Conservation (phyloP, 2,888 invertebrate genomes). For the Trissolcus japonicus region DNA sequence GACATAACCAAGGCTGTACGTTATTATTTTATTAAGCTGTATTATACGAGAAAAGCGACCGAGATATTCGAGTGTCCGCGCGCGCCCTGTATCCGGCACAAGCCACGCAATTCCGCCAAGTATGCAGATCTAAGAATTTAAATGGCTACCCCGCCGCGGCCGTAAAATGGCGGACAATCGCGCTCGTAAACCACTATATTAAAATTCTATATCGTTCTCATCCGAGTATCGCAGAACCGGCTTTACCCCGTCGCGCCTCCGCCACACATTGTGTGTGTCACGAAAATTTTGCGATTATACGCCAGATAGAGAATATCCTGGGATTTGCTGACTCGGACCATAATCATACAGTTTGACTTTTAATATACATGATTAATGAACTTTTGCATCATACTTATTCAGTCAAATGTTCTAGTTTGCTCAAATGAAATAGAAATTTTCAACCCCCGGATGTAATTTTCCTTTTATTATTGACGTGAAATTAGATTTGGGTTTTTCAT, state of each 20-base stretch:
- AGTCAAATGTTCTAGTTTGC: conserved; percentile 8
- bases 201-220: conserved; percentile 74
- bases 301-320: conserved; percentile 50
- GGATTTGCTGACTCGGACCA: conserved; percentile 39
- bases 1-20: conserved; percentile 59
- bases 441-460: too few species aligned
- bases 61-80: conserved; percentile 68
- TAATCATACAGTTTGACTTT: conserved; percentile 49
- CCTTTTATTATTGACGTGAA: too few species aligned
- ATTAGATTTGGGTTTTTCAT: too few species aligned
- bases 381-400: conserved; percentile 37
- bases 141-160: conserved; percentile 73
- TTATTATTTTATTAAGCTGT: conserved; percentile 74
- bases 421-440: conserved; percentile 15
- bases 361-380: conserved; percentile 46
- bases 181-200: conserved; percentile 64
- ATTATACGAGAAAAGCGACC: conserved; percentile 65
- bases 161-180: conserved; percentile 76
- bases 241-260: conserved; percentile 41
- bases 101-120: conserved; percentile 73
- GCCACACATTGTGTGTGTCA: conserved; percentile 55
- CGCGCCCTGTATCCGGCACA: conserved; percentile 52
- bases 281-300: conserved; percentile 56
- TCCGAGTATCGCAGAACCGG: conserved; percentile 58
- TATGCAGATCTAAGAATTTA: conserved; percentile 77